Base-by-base conservation (phyloP, 2,797 vertebrate genomes). In the Anabacerthia variegaticeps region DNA sequence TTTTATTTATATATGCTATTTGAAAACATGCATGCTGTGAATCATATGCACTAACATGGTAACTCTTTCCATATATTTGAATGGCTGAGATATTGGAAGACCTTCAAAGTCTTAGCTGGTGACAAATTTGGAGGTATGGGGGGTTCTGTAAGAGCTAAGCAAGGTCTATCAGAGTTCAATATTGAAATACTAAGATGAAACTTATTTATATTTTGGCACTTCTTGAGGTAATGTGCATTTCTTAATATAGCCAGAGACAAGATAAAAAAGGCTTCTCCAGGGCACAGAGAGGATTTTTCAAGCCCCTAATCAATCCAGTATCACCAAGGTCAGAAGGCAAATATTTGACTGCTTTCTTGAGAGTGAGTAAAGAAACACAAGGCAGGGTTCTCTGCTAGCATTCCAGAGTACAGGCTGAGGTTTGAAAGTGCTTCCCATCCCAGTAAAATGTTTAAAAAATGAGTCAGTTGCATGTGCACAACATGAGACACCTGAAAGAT, bases 21-120 rank as follows among this genome's bases (percentile, higher is more conserved):
- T 94, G 51, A 63, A 94, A 96, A 94, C 49, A 85, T 96, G 51
- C 54, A 95, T 66, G 71, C 92, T 88, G 87, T 89, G 91, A 97
- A 81, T 96, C 34, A 2, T 69, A 82, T 74, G 54, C 89, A 73
- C 44, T 97, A 93, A 97, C 68, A 95, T 71, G 78, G 81, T 94
- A 95, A 95, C 93, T 86, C 59, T 86, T 97, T 97, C 92, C 93
- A 96, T 93, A 88, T 92, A 89, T 72, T 88, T 77, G 32, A 82
- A 52, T 11, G 12, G 18, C 27, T 63, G 43, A 74, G 46, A 80
- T 90, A 92, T 59, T 93, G 79, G 68, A 91, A 88, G 54, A 91
- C 66, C 74, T 90, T 88, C 30, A 14, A 68, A 96, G 91, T 68
- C 37, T 30, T 94, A 81, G 26, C 23, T 44, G 69, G 55, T 90